Percentiles rank a stretch among this genome's conserved stretches.
phyloP scores from a whole-genome alignment of 1,140 invertebrate genomes.

The Drosophila tristis region DNA sequence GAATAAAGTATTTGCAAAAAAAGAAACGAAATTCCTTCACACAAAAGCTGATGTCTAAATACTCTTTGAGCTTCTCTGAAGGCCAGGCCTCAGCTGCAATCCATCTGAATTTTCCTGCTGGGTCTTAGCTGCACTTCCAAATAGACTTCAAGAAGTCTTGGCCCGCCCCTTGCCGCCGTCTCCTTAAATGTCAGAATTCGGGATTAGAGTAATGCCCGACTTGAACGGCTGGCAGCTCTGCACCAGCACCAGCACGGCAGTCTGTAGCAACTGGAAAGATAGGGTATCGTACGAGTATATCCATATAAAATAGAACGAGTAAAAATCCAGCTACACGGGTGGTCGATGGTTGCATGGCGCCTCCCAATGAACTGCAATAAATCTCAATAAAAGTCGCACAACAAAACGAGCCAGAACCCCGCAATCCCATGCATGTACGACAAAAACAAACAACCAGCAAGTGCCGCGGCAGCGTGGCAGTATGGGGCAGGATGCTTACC shows the following conservation, averaged over 20 bases:
- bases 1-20: slow-evolving; percentile 50
- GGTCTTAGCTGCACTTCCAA: too few species aligned
- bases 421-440: slow-evolving; percentile 43
- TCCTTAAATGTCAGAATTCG: too few species aligned
- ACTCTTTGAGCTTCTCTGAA: slow-evolving; percentile 20
- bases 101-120: too few species aligned
- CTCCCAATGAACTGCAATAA: slow-evolving; percentile 71
- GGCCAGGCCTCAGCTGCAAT: too few species aligned
- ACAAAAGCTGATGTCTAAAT: slow-evolving; percentile 17
- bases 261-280: slow-evolving; percentile 8
- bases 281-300: slow-evolving; percentile 24
- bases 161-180: too few species aligned
- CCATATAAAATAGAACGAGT: background rate
- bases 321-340: slow-evolving; percentile 29
- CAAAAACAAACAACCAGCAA: slow-evolving; percentile 67
- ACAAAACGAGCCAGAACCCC: slow-evolving; percentile 38
- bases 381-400: slow-evolving; percentile 72
- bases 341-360: slow-evolving; percentile 36
- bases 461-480: slow-evolving; percentile 9
- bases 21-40: slow-evolving; percentile 10
- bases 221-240: too few species aligned
- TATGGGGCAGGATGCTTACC: background rate
- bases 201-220: too few species aligned
- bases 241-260: background rate
- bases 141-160: too few species aligned